Conservation (phyloP, 2,113 vertebrate genomes). For the Calyptommatus sinebrachiatus region DNA sequence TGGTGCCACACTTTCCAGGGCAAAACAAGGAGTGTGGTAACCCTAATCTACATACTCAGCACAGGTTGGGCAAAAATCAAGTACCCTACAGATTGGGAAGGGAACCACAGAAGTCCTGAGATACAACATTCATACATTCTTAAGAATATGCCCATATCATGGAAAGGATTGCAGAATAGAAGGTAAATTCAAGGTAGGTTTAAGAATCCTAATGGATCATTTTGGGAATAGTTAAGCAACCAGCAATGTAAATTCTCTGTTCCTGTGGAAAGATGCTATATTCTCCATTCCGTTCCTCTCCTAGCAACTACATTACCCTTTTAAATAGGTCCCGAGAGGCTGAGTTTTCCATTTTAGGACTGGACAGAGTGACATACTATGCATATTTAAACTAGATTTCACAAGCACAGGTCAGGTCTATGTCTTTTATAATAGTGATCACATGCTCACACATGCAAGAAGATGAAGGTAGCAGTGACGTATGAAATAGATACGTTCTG, state of each 20-base stretch:
- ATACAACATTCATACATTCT: no score
- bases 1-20: no score
- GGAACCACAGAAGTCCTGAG: no score
- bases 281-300: no score
- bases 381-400: neutral
- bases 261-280: no score
- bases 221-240: neutral
- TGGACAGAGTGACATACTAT: neutral
- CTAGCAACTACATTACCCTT: neutral
- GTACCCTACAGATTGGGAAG: no score
- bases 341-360: neutral
- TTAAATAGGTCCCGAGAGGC: neutral
- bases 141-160: no score
- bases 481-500: neutral
- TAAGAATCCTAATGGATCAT: neutral
- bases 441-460: neutral
- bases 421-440: neutral
- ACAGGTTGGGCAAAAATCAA: no score
- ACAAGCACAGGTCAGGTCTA: neutral
- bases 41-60: no score
- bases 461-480: constrained; percentile 4
- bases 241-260: neutral
- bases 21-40: no score
- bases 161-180: no score
- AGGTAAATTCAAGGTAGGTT: no score